phyloP scores from a whole-genome alignment of 1,140 invertebrate genomes.

The Drosophila pseudoananassae region DNA sequence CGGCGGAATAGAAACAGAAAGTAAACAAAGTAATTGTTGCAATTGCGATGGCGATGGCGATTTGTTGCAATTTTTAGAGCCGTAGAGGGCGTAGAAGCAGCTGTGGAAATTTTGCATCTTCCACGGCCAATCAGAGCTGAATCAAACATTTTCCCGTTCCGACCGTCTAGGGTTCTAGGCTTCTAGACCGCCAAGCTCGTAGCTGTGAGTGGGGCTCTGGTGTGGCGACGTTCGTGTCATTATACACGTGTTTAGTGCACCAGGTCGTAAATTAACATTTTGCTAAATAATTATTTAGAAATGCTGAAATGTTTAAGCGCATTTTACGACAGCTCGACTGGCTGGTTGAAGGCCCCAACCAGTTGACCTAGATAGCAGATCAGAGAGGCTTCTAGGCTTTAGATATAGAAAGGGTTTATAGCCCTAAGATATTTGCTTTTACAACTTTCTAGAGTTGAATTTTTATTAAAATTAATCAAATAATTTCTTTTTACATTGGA shows the following conservation, averaged over 20 bases:
- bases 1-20: constrained; percentile 22
- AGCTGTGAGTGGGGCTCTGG: constrained; percentile 6
- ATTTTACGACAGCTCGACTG: constrained; percentile 25
- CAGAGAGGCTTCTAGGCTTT: neutral
- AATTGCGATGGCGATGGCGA: neutral
- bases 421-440: no score
- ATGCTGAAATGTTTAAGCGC: constrained; percentile 38
- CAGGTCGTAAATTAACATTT: constrained; percentile 54
- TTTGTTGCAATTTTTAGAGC: constrained; percentile 20
- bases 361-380: constrained; percentile 53
- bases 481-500: neutral
- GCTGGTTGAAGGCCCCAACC: constrained; percentile 28
- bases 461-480: neutral
- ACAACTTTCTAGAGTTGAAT: no score
- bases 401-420: no score
- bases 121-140: constrained; percentile 14
- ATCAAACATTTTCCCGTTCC: constrained; percentile 22
- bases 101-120: neutral
- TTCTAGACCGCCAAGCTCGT: neutral
- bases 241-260: constrained; percentile 57
- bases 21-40: constrained; percentile 64
- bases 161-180: constrained; percentile 4
- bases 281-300: constrained; percentile 58
- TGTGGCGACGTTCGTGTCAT: constrained; percentile 42
- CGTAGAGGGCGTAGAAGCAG: neutral